phyloP scores from a whole-genome alignment of 2,888 invertebrate genomes.

The Elmis aenea region DNA sequence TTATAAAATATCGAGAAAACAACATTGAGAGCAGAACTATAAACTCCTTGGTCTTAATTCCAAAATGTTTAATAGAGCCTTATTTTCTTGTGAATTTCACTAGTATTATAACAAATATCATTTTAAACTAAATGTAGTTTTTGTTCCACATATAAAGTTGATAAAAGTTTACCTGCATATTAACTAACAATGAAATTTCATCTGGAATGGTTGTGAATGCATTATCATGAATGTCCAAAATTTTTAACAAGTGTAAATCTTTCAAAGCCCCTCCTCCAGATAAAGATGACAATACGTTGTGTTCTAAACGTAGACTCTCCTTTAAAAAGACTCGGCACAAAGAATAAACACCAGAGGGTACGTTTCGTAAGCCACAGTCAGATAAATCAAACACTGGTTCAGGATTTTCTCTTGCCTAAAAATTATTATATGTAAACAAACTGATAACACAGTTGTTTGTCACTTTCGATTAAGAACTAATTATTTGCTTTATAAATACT shows the following conservation, averaged over 20 bases:
- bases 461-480: no score
- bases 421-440: constrained; percentile 6
- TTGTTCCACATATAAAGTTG: background rate
- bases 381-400: constrained; percentile 77
- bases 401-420: constrained; percentile 70
- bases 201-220: constrained; percentile 59
- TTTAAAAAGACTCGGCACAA: constrained; percentile 79
- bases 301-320: constrained; percentile 60
- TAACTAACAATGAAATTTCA: constrained; percentile 60
- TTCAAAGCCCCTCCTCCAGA: constrained; percentile 66
- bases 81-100: no score
- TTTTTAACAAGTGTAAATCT: constrained; percentile 62
- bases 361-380: constrained; percentile 66
- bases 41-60: no score
- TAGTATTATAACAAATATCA: no score
- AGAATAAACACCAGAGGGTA: constrained; percentile 74
- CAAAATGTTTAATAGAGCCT: no score
- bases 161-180: constrained; percentile 55
- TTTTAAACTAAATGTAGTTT: no score
- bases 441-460: background rate
- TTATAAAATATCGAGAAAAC: no score
- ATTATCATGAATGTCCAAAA: constrained; percentile 64
- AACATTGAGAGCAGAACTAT: no score
- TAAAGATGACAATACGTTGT: constrained; percentile 65
- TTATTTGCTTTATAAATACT: constrained; percentile 5